Percentiles rank a stretch among this genome's conserved stretches.
Evolutionary conservation across 1,140 invertebrate species (phyloP).

Genomic region (Conopomorpha cramerella): DNA sequence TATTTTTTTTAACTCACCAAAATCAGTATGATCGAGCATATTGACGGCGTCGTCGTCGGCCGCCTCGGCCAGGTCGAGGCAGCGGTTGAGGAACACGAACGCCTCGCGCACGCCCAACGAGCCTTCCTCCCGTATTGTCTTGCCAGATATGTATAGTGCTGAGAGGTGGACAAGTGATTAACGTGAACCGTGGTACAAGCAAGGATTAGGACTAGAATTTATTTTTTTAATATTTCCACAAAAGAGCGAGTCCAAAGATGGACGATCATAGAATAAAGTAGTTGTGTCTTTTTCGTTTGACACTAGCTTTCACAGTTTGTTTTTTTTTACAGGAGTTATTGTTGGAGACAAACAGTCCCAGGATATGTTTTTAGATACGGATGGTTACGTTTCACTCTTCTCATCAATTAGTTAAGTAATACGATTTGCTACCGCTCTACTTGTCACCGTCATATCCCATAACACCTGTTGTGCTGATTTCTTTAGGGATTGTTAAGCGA

Average conservation of each 20-base stretch:
- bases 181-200: too few species aligned
- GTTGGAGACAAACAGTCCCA: neutral
- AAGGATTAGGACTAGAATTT: too few species aligned
- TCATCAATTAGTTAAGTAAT: too few species aligned
- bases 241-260: neutral
- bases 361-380: too few species aligned
- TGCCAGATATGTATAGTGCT: constrained; percentile 86
- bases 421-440: too few species aligned
- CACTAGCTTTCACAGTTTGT: neutral
- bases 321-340: neutral
- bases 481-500: too few species aligned
- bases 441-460: too few species aligned
- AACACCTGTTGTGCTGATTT: too few species aligned
- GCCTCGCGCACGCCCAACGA: constrained; percentile 85
- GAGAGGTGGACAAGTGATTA: too few species aligned
- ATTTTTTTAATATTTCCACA: neutral
- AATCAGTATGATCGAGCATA: constrained; percentile 87
- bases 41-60: constrained; percentile 75
- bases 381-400: too few species aligned
- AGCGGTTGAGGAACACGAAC: constrained; percentile 95
- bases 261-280: neutral
- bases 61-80: constrained; percentile 92
- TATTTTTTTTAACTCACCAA: constrained; percentile 56
- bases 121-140: constrained; percentile 64
- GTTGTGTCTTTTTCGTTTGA: too few species aligned